A percentile compares a stretch with the other conserved stretches of the same genome.
Evolutionary conservation across 2,888 invertebrate species (phyloP).

Genomic region (Oligia fasciuncula): DNA sequence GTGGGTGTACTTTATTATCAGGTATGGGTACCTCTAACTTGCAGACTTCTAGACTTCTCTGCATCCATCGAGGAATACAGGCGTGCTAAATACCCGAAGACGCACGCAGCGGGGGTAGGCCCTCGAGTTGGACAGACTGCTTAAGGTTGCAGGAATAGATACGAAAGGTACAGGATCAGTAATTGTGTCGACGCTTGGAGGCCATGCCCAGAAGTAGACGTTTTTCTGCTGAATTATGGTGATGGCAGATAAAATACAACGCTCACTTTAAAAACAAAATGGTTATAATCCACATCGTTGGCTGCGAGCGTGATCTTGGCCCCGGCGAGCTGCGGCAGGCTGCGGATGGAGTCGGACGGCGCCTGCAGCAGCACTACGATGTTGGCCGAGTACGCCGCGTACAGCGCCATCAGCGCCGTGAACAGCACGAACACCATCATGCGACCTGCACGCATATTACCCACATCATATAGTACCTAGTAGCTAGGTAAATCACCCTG

Average conservation of each 20-base stretch:
- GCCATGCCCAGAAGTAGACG: neutral
- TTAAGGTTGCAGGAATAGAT: neutral
- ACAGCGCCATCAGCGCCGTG: slow-evolving; percentile 88
- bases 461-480: too few species aligned
- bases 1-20: too few species aligned
- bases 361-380: slow-evolving; percentile 92
- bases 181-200: too few species aligned
- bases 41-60: too few species aligned
- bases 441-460: slow-evolving; percentile 69
- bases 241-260: too few species aligned
- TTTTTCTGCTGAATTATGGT: neutral
- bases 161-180: neutral
- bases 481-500: too few species aligned
- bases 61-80: too few species aligned
- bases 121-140: neutral
- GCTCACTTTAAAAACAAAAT: slow-evolving; percentile 89
- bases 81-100: neutral
- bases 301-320: slow-evolving; percentile 91
- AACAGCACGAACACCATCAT: slow-evolving; percentile 79
- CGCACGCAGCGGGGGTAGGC: neutral
- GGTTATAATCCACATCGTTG: slow-evolving; percentile 90
- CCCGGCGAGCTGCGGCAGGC: slow-evolving; percentile 87
- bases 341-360: slow-evolving; percentile 89
- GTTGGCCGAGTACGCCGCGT: slow-evolving; percentile 92
- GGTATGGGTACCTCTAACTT: too few species aligned